Evolutionary conservation across 2,797 vertebrate genomes (phyloP).

Genomic region (Gallinago stenura): DNA sequence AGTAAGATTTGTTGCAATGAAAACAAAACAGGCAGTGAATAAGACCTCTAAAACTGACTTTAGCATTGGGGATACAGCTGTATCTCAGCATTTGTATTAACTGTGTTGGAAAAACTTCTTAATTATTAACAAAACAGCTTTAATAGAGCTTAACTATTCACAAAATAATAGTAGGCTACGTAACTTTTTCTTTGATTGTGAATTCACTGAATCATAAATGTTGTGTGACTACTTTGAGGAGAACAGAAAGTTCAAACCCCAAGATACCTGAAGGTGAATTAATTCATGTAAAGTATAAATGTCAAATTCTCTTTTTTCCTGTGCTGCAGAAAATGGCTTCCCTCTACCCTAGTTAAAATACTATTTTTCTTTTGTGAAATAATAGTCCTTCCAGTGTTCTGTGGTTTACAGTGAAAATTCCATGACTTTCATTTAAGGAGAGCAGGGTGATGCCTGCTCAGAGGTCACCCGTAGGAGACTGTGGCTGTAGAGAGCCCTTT

Average conservation of each 20-base stretch:
- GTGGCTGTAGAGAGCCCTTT: background rate
- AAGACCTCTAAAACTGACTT: slow-evolving; percentile 1
- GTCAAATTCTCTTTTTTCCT: background rate
- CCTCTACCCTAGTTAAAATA: background rate
- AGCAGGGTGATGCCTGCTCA: background rate
- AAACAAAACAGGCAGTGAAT: background rate
- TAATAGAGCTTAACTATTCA: background rate
- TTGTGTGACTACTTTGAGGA: background rate
- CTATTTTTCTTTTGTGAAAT: background rate
- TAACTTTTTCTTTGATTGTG: background rate
- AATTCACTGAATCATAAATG: background rate
- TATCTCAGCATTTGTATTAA: slow-evolving; percentile 18
- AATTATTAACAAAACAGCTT: background rate
- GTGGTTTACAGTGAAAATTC: background rate
- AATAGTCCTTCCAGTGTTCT: background rate
- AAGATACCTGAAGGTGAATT: background rate
- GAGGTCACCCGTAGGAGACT: background rate
- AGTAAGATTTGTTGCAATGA: slow-evolving; percentile 14
- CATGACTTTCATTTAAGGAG: background rate
- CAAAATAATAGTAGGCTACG: background rate
- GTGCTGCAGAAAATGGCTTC: background rate
- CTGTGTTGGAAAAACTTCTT: slow-evolving; percentile 2
- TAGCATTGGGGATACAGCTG: background rate
- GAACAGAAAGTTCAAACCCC: background rate
- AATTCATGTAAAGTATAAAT: background rate